Percentiles rank a stretch among this genome's conserved stretches.
Conservation (phyloP, 2,113 vertebrate species). For the Morone chrysops region DNA sequence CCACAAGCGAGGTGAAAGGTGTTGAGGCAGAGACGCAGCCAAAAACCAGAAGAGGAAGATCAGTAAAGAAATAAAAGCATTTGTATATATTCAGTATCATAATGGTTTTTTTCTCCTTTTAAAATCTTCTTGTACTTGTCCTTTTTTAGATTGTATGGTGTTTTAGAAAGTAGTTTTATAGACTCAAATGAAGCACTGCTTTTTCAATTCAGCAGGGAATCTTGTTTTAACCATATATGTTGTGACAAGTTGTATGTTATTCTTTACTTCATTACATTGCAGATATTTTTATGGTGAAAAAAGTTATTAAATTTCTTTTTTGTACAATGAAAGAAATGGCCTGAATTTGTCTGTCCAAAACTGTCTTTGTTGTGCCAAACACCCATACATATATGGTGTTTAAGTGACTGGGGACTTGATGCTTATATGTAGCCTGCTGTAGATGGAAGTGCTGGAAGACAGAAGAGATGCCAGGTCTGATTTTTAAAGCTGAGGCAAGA, state of each 20-base stretch:
- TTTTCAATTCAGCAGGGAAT: slow-evolving; percentile 51
- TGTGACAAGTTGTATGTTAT: slow-evolving; percentile 37
- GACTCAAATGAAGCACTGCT: slow-evolving; percentile 48
- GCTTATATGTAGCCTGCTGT: not conserved
- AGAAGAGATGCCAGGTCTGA: not conserved
- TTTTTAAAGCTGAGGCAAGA: not conserved
- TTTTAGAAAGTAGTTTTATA: slow-evolving; percentile 47
- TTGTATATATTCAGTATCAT: slow-evolving; percentile 30
- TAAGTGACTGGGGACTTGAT: not conserved
- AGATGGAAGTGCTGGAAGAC: not conserved
- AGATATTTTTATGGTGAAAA: slow-evolving; percentile 41
- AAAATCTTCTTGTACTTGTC: not conserved
- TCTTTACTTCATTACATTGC: not conserved
- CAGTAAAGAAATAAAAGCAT: slow-evolving; percentile 66
- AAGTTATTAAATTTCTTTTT: slow-evolving; percentile 59
- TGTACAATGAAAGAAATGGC: slow-evolving; percentile 8
- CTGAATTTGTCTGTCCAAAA: slow-evolving; percentile 1
- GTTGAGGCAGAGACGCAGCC: slow-evolving; percentile 52
- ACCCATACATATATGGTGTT: not conserved
- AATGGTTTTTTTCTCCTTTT: not conserved
- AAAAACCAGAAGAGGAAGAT: slow-evolving; percentile 72
- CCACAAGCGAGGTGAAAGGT: not conserved
- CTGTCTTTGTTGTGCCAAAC: not conserved
- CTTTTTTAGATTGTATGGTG: not conserved
- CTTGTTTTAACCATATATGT: slow-evolving; percentile 23